Conservation (phyloP, 1,140 invertebrate genomes). For the Brachionus paranguensis region DNA sequence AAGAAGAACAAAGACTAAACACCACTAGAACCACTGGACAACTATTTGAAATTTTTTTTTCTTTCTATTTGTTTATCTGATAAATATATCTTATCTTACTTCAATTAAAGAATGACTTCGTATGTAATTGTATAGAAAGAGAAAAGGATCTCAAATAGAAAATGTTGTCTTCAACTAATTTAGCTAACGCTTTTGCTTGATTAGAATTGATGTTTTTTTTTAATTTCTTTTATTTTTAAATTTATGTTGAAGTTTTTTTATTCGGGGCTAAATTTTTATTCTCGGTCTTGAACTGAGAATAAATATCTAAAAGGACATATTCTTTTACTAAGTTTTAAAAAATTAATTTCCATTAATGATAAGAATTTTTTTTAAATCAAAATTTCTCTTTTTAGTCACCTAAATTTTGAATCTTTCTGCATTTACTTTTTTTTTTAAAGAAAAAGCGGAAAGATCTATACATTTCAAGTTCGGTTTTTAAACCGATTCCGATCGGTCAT, state of each 20-base stretch:
- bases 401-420: neutral
- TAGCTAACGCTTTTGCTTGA: neutral
- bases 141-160: neutral
- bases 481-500: neutral
- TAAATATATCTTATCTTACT: slow-evolving; percentile 2
- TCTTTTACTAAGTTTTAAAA: neutral
- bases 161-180: neutral
- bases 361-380: neutral
- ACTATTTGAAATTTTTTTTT: slow-evolving; percentile 21
- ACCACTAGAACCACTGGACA: neutral
- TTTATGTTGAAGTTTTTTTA: neutral
- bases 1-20: slow-evolving; percentile 37
- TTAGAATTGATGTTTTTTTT: neutral
- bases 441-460: neutral
- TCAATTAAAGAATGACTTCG: neutral
- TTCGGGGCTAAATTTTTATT: neutral
- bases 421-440: neutral
- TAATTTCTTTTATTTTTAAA: neutral
- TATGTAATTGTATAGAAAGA: slow-evolving; percentile 25
- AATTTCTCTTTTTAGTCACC: neutral
- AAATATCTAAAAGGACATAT: neutral
- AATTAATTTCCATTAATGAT: neutral
- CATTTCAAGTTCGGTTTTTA: neutral
- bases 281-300: neutral
- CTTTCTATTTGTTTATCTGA: slow-evolving; percentile 22